Base-by-base conservation (phyloP, 2,797 vertebrate genomes). In the Notoglanidium macrostoma region DNA sequence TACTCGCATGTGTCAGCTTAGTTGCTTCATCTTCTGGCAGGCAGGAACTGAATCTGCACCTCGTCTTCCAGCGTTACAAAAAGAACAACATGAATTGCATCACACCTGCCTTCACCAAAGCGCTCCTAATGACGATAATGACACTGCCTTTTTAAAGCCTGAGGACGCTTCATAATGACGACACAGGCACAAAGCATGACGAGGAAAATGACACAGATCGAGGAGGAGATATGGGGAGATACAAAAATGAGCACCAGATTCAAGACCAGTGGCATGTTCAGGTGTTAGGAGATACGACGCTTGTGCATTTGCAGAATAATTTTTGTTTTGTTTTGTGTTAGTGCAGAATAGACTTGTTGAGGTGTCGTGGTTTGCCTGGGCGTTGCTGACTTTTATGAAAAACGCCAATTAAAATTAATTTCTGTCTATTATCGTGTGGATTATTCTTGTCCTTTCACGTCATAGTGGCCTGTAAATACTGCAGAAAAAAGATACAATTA, bases 1-100 rank as follows among this genome's bases (percentile, higher is more conserved):
- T 79, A 54, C 90, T 85, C 83, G 12, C 73, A 87, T 55, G 73
- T 90, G 91, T 61, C 63, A 88, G 77, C 40, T 84, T 55, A 44
- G 84, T 49, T 9, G 59, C 59, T 63, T 83, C 49, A 29, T 87
- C 70, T 49, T 51, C 40, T 63, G 54, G 29, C 78, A 86, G 44
- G 21, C 21, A 29, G 46, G 46, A 74, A 21, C 9, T n/a, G 51
- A 57, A 55, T 21, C n/a, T 11, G 21, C n/a, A 61, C 15, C 32
- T 55, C 46, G n/a, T 83, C 59, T 67, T 14, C 79, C 77, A 59
- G 63, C 3, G 14, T 68, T 68, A 29, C 57, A 44, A 46, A 59
- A 57, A 57, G 26, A 72, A 8, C 11, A 67, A 61, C 1, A 46
- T 21, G 46, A 11, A n/a, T 44, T 55, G 70, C 86, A 51, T 83